Evolutionary conservation across 2,797 vertebrate species (phyloP).

Genomic region (Protosalanx chinensis): DNA sequence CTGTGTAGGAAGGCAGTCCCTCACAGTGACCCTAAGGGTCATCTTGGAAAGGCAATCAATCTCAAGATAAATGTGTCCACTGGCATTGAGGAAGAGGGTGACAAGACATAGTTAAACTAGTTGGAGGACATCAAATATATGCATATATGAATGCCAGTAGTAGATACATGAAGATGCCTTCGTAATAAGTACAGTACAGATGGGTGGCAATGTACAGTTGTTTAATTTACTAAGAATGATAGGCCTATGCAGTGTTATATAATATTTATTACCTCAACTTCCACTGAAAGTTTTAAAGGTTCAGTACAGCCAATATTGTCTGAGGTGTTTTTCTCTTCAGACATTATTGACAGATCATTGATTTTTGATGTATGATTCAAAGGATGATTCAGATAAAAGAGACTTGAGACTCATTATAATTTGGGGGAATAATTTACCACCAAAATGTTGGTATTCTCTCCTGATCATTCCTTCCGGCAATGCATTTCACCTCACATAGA

Average conservation of each 20-base stretch:
- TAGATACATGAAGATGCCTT: too few relatives aligned
- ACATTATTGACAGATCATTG: background rate
- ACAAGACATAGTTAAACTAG: constrained; percentile 15
- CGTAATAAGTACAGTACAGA: too few relatives aligned
- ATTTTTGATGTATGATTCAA: background rate
- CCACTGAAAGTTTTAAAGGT: too few relatives aligned
- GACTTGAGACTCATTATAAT: background rate
- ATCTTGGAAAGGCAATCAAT: constrained; percentile 63
- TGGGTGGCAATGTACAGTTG: too few relatives aligned
- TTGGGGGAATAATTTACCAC: background rate
- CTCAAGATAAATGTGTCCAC: constrained; percentile 57
- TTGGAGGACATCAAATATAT: background rate
- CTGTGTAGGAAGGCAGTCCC: constrained; percentile 64
- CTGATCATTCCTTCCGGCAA: background rate
- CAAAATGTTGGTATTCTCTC: background rate
- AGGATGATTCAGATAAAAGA: background rate
- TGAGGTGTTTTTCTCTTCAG: background rate
- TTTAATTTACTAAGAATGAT: too few relatives aligned
- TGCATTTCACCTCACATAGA: background rate
- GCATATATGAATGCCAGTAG: background rate
- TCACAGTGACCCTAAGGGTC: constrained; percentile 65
- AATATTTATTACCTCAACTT: too few relatives aligned
- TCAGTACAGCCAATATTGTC: background rate
- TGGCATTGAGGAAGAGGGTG: constrained; percentile 40
- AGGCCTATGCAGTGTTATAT: too few relatives aligned